Conservation (phyloP, 2,888 invertebrate species). For the Drosophila longiperda region DNA sequence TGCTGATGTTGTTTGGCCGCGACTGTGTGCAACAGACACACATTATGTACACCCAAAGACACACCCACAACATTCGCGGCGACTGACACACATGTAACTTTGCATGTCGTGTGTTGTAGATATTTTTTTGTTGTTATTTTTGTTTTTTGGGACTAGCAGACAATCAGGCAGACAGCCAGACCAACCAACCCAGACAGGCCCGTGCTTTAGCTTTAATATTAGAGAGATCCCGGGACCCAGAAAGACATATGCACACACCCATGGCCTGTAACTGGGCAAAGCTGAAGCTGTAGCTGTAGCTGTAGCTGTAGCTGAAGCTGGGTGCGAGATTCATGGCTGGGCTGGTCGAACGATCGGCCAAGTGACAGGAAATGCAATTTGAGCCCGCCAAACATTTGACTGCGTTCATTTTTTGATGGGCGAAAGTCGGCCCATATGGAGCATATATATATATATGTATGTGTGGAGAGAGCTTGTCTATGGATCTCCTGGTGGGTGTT, state of each 20-base stretch:
- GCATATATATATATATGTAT: slow-evolving; percentile 12
- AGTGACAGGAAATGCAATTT: slow-evolving; percentile 81
- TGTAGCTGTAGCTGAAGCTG: slow-evolving; percentile 26
- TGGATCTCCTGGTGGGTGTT: slow-evolving; percentile 61
- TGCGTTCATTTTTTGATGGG: slow-evolving; percentile 70
- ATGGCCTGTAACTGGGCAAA: slow-evolving; percentile 33
- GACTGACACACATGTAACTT: slow-evolving; percentile 72
- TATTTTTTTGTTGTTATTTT: slow-evolving; percentile 6
- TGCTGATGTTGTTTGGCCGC: slow-evolving; percentile 42
- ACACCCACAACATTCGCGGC: slow-evolving; percentile 52
- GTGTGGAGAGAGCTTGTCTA: slow-evolving; percentile 6
- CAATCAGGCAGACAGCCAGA: slow-evolving; percentile 54
- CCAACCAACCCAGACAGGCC: slow-evolving; percentile 37
- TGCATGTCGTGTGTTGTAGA: slow-evolving; percentile 59
- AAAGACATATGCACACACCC: slow-evolving; percentile 62
- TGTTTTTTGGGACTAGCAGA: slow-evolving; percentile 42
- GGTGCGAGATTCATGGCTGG: slow-evolving; percentile 53
- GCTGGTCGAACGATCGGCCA: slow-evolving; percentile 62
- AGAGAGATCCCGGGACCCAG: slow-evolving; percentile 48
- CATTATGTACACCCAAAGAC: slow-evolving; percentile 47
- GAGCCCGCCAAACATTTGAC: slow-evolving; percentile 71
- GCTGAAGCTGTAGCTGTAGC: slow-evolving; percentile 2
- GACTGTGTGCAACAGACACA: slow-evolving; percentile 33
- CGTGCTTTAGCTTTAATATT: slow-evolving; percentile 32
- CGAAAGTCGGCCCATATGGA: slow-evolving; percentile 65